These are phyloP conservation scores for Isotomurus palustris DNA, from an alignment of 2,888 invertebrate genomes.

Conservation along the genomic window DNA sequence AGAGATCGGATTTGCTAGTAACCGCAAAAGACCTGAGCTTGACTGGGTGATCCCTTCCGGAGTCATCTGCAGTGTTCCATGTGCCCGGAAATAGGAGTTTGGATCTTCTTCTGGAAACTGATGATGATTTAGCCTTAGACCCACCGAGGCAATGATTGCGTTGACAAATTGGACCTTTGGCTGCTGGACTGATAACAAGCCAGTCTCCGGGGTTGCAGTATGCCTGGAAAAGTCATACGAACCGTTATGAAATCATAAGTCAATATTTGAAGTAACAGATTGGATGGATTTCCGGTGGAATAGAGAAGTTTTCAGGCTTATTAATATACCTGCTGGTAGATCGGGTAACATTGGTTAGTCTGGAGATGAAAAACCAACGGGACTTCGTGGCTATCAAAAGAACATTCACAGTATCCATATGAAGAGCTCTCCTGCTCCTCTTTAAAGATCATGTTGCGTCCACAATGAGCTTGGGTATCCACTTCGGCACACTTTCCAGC, in stretches of 20 bases:
- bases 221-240: slow-evolving; percentile 15
- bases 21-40: not conserved
- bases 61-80: not conserved
- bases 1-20: too few species aligned
- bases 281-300: not conserved
- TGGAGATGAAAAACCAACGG: slow-evolving; percentile 30
- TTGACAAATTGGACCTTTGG: slow-evolving; percentile 26
- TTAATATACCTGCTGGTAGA: slow-evolving; percentile 34
- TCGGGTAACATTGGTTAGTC: slow-evolving; percentile 21
- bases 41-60: too few species aligned
- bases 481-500: slow-evolving; percentile 28
- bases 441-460: slow-evolving; percentile 35
- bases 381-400: slow-evolving; percentile 24
- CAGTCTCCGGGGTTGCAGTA: slow-evolving; percentile 31
- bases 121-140: not conserved
- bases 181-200: slow-evolving; percentile 22
- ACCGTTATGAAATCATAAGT: too few species aligned
- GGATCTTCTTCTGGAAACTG: not conserved
- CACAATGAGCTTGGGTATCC: slow-evolving; percentile 31
- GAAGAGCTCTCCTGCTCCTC: slow-evolving; percentile 30
- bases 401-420: slow-evolving; percentile 39
- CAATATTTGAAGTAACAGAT: not conserved
- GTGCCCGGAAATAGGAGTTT: not conserved
- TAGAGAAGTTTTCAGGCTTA: too few species aligned
- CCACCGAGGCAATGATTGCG: slow-evolving; percentile 9